A percentile compares a stretch with the other conserved stretches of the same genome.
These are phyloP conservation scores for Nothobranchius kuhntae DNA, from an alignment of 2,113 vertebrate species.

Conservation along the genomic window DNA sequence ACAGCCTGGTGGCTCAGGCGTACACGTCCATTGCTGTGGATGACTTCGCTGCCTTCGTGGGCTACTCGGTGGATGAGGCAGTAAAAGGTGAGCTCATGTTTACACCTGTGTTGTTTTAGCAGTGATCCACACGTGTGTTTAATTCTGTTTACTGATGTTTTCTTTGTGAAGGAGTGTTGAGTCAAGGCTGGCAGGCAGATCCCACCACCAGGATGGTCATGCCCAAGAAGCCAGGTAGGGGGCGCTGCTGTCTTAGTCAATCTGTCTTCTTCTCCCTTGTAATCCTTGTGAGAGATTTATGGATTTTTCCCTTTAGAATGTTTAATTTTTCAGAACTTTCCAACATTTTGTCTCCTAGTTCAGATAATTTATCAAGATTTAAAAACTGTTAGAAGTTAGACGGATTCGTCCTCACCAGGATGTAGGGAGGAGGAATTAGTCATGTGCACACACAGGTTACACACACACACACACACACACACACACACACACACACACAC, in stretches of 20 bases:
- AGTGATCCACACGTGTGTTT: neutral
- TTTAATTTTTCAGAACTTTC: neutral
- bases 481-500: no score
- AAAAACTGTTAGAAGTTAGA: no score
- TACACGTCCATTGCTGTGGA: conserved; percentile 94
- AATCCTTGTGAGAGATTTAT: no score
- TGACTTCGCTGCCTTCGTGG: conserved; percentile 94
- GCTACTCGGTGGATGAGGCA: conserved; percentile 94
- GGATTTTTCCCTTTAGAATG: no score
- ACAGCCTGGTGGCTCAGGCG: conserved; percentile 91
- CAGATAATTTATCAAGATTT: no score
- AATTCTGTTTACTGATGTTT: neutral
- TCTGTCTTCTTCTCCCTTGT: neutral
- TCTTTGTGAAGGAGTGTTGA: conserved; percentile 83
- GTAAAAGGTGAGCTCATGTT: conserved; percentile 85
- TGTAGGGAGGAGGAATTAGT: no score
- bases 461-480: no score
- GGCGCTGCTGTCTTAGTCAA: conserved; percentile 64
- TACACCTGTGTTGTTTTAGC: no score
- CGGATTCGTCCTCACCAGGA: no score
- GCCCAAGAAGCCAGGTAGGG: conserved; percentile 96
- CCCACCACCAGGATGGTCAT: conserved; percentile 94
- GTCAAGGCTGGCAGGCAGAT: conserved; percentile 95
- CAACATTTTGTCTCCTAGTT: neutral
- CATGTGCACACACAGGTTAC: no score